Evolutionary conservation across 2,888 invertebrate genomes (phyloP).

Genomic region (Tethea ocularis): DNA sequence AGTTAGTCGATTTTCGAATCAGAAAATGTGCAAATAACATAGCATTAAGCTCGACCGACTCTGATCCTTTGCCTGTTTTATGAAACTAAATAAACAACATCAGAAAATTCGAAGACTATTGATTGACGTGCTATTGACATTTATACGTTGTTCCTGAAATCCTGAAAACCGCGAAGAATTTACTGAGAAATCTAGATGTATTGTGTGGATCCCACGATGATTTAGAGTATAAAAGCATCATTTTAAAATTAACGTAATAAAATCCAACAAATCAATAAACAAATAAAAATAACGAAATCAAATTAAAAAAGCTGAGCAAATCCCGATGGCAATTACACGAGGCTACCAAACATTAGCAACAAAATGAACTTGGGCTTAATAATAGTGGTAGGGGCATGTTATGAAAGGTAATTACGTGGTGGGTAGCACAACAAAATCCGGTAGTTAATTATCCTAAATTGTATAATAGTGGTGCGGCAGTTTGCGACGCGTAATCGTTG

Average conservation of each 20-base stretch:
- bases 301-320: slow-evolving; percentile 52
- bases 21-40: too few species aligned
- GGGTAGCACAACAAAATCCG: slow-evolving; percentile 75
- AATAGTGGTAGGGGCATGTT: slow-evolving; percentile 67
- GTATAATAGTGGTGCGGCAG: slow-evolving; percentile 76
- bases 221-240: too few species aligned
- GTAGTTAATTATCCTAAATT: slow-evolving; percentile 84
- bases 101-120: too few species aligned
- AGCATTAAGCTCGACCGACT: too few species aligned
- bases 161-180: too few species aligned
- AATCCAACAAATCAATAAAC: slow-evolving; percentile 20
- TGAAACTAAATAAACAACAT: too few species aligned
- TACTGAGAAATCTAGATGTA: too few species aligned
- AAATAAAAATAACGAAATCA: slow-evolving; percentile 19
- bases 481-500: slow-evolving; percentile 59
- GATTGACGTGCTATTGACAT: too few species aligned
- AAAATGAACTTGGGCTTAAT: slow-evolving; percentile 61
- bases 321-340: slow-evolving; percentile 62
- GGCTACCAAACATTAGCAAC: slow-evolving; percentile 61
- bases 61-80: too few species aligned
- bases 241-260: slow-evolving; percentile 29
- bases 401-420: slow-evolving; percentile 75
- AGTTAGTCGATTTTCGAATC: too few species aligned
- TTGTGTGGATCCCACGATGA: too few species aligned
- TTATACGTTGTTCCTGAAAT: too few species aligned